A percentile compares a stretch with the other conserved stretches of the same genome.
Evolutionary conservation across 1,140 invertebrate species (phyloP).

Genomic region (Drosophila dunni): DNA sequence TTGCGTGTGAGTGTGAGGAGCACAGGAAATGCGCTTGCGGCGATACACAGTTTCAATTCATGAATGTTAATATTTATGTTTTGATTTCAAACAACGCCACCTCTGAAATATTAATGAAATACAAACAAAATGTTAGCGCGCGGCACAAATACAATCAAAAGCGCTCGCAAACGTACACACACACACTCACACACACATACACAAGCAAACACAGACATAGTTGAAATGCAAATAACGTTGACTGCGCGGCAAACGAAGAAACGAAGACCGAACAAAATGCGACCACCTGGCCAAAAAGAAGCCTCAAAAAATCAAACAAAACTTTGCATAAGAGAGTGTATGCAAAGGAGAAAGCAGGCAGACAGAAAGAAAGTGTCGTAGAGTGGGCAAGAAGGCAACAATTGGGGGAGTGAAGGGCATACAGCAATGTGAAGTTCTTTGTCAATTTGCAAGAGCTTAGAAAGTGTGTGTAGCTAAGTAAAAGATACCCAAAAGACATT

Average conservation of each 20-base stretch:
- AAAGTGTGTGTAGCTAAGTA: constrained; percentile 60
- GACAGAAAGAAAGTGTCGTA: not conserved
- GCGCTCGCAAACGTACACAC: constrained; percentile 10
- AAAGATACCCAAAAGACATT: constrained; percentile 64
- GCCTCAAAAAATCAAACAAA: constrained; percentile 67
- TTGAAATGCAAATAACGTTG: constrained; percentile 77
- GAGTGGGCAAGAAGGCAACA: not conserved
- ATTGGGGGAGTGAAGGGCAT: not conserved
- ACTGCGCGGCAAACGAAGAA: constrained; percentile 56
- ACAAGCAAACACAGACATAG: constrained; percentile 56
- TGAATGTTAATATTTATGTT: constrained; percentile 84
- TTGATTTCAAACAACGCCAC: constrained; percentile 83
- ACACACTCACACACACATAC: constrained; percentile 4
- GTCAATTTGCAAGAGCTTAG: constrained; percentile 79
- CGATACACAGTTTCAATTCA: constrained; percentile 81
- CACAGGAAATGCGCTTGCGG: constrained; percentile 70
- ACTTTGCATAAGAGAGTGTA: constrained; percentile 15
- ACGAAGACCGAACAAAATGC: constrained; percentile 34
- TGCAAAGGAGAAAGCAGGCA: constrained; percentile 3
- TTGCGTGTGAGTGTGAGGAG: constrained; percentile 6
- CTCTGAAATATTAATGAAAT: constrained; percentile 83
- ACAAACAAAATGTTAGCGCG: constrained; percentile 81
- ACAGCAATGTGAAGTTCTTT: constrained; percentile 67
- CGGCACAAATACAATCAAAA: constrained; percentile 42
- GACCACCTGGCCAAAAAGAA: constrained; percentile 62